Base-by-base conservation (phyloP, 2,113 vertebrate species). In the Scartelaos histophorus region DNA sequence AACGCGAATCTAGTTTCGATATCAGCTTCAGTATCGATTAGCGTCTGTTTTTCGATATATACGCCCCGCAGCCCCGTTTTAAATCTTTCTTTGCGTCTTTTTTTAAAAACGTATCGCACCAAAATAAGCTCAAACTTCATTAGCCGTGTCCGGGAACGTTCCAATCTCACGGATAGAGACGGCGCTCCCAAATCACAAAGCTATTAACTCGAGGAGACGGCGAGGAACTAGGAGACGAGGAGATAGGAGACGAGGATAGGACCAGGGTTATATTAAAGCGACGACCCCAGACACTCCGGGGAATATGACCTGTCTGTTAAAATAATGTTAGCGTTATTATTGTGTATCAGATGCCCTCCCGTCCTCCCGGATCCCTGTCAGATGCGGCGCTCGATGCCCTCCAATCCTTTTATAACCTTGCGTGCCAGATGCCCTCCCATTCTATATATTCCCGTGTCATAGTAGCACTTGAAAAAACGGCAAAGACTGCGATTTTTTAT, bases 161-260 rank as follows among this genome's bases (percentile, higher is more conserved):
- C 35, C 16, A 34, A 35, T 64, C 61, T 34, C 61, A 11, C 34
- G 25, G 61, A 38, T 64, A 64, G 7, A 17, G 25, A 6, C 13
- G 57, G 57, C 24, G 22, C 13, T 60, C 57, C 57, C 57, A 60
- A 60, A 60, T 60, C 57, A 25, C 57, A 60, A 60, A 60, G 57
- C 57, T 60, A 60, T 60, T 60, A 60, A 60, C 22, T 15, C 22
- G 29, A 25, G 57, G 24, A 60, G 47, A 51, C 47, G 5, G 47
- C 4, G 47, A 19, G 17, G 47, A 49, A 49, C 47, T 49, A 51
- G 47, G 47, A 51, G 16, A 51, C 16, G 47, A 51, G 47, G 17
- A 51, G 16, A 19, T 51, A 25, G 56, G 21, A 13, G 56, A 15
- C 22, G 56, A 25, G 21, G 56, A 58, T 43, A 43, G 38, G 56